Conservation (phyloP, 2,113 vertebrate species). For the Leptocoma aspasia region DNA sequence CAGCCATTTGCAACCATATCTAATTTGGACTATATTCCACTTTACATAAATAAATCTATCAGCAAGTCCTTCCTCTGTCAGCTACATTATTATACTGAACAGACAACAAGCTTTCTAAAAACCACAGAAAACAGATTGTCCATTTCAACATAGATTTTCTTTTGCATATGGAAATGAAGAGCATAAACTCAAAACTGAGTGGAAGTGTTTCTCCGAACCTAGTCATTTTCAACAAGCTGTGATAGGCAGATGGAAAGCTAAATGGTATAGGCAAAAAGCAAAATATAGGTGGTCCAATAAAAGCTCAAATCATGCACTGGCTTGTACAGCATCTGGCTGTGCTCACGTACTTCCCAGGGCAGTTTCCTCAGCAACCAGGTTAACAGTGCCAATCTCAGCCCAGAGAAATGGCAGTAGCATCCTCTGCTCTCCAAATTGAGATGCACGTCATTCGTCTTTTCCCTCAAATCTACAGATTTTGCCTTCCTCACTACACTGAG, state of each 20-base stretch:
- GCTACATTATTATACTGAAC: background rate
- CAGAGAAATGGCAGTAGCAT: background rate
- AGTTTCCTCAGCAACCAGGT: background rate
- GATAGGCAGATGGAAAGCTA: background rate
- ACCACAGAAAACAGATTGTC: background rate
- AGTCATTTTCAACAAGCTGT: background rate
- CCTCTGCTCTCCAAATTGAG: background rate
- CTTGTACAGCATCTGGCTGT: background rate
- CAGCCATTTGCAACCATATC: background rate
- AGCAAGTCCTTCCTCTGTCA: background rate
- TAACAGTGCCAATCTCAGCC: background rate
- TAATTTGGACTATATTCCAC: background rate
- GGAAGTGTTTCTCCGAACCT: background rate
- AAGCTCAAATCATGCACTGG: background rate
- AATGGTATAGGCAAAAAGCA: background rate
- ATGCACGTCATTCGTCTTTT: background rate
- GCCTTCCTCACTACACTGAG: background rate
- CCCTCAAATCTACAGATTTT: background rate
- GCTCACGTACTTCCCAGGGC: background rate
- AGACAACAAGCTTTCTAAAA: slow-evolving; percentile 1
- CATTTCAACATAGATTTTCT: slow-evolving; percentile 28
- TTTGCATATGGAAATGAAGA: slow-evolving; percentile 14
- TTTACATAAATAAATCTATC: background rate
- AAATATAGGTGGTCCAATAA: background rate
- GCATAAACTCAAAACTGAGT: background rate